Base-by-base conservation (phyloP, 2,113 vertebrate genomes). In the Lathamus discolor region DNA sequence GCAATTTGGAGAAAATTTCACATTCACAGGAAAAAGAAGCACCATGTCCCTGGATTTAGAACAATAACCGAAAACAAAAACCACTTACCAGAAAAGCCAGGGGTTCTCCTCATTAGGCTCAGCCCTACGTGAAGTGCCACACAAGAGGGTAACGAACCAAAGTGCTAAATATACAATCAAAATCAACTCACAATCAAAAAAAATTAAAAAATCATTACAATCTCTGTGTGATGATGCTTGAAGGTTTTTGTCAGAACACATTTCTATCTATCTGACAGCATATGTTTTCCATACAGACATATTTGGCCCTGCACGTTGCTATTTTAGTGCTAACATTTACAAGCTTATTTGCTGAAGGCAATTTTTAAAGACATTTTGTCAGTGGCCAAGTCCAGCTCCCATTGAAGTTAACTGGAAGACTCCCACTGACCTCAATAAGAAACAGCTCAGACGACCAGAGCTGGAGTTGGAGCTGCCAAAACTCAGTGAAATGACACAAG, bases 311-410 rank as follows among this genome's bases (percentile, higher is more conserved):
- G 81, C 28, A 57, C 1, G 2, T 63, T 68, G 3, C 92, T 97
- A 92, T 96, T 97, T 95, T 80, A 91, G 88, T 69, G 57, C 91
- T 91, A 94, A 79, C 67, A 63, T 82, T 92, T 94, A 86, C 31
- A 87, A 92, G 90, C 66, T 94, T 85, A 82, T 89, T 97, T 93
- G 88, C 96, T 96, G 74, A 96, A 92, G 93, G 91, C 92, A 89
- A 70, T 66, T 95, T 97, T 93, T 80, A 83, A 91, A 97, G 93
- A 92, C 86, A 93, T 67, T 96, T 94, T 96, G 69, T 94, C 77
- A 85, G 74, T 13, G 41, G 73, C 92, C 86, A 93, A 95, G 59
- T 94, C 74, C 93, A 94, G 20, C 31, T 94, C 80, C 83, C 46
- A 94, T 5, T 95, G 95, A 94, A 94, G 78, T 87, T 92, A 87